Evolutionary conservation across 2,113 vertebrate species (phyloP).

Genomic region (Proterorhinus semilunaris): DNA sequence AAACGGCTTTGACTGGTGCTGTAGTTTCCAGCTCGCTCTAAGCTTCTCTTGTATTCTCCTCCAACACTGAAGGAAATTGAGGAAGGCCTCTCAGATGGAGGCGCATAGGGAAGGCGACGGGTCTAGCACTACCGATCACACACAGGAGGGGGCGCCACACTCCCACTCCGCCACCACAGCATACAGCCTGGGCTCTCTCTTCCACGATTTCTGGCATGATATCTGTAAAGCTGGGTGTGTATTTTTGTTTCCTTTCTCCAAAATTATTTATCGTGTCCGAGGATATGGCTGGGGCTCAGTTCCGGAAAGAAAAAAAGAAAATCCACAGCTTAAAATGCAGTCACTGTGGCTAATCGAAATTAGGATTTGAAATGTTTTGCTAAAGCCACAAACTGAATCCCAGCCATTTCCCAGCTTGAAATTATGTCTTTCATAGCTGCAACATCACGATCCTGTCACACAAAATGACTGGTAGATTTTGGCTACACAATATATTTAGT

Average conservation of each 20-base stretch:
- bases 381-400: conserved; percentile 29
- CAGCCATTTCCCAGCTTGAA: conserved; percentile 27
- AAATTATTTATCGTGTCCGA: conserved; percentile 7
- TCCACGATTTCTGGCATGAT: conserved; percentile 97
- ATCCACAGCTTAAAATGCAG: not conserved
- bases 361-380: not conserved
- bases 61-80: conserved; percentile 93
- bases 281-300: conserved; percentile 33
- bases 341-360: not conserved
- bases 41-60: conserved; percentile 81
- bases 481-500: too few species aligned
- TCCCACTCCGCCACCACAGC: conserved; percentile 84
- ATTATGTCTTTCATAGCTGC: conserved; percentile 46
- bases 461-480: too few species aligned
- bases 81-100: conserved; percentile 98
- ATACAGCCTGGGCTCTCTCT: conserved; percentile 87
- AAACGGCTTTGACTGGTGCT: too few species aligned
- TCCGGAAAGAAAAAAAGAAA: not conserved
- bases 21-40: conserved; percentile 42
- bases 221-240: conserved; percentile 99
- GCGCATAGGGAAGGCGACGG: conserved; percentile 98
- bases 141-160: conserved; percentile 89
- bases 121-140: conserved; percentile 99
- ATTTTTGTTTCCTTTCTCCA: conserved; percentile 72
- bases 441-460: conserved; percentile 41